A percentile compares a stretch with the other conserved stretches of the same genome.
Conservation (phyloP, 2,888 invertebrate genomes). For the Doris montereyensis region DNA sequence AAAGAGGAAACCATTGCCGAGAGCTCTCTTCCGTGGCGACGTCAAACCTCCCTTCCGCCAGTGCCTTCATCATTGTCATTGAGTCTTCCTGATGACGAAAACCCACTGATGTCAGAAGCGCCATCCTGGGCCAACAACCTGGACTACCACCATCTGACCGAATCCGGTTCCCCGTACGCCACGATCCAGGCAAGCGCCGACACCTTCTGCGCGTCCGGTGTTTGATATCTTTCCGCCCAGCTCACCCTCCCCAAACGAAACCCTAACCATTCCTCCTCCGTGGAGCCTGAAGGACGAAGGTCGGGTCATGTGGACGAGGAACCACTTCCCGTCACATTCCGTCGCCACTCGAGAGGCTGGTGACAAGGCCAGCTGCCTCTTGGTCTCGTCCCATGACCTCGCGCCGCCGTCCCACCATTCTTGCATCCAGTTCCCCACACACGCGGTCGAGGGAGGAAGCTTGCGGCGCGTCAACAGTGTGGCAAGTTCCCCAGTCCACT, state of each 20-base stretch:
- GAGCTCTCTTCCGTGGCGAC: constrained; percentile 88
- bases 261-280: constrained; percentile 44
- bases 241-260: constrained; percentile 39
- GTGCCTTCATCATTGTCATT: constrained; percentile 51
- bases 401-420: constrained; percentile 60
- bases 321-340: constrained; percentile 51
- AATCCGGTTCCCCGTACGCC: constrained; percentile 63
- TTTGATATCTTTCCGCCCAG: constrained; percentile 56
- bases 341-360: constrained; percentile 12
- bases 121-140: constrained; percentile 96
- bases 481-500: constrained; percentile 54
- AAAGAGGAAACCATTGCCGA: constrained; percentile 87
- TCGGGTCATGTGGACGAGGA: constrained; percentile 30
- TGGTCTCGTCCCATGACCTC: constrained; percentile 54
- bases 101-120: constrained; percentile 80
- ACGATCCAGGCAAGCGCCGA: no score
- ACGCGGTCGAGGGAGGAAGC: constrained; percentile 39
- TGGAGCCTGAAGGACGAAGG: constrained; percentile 32
- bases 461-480: constrained; percentile 26
- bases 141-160: constrained; percentile 80
- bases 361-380: constrained; percentile 53
- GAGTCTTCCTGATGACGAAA: constrained; percentile 59
- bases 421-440: constrained; percentile 49
- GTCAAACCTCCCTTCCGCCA: constrained; percentile 49
- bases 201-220: constrained; percentile 49